These are phyloP conservation scores for Naja naja DNA, from an alignment of 2,113 vertebrate genomes.

Conservation along the genomic window DNA sequence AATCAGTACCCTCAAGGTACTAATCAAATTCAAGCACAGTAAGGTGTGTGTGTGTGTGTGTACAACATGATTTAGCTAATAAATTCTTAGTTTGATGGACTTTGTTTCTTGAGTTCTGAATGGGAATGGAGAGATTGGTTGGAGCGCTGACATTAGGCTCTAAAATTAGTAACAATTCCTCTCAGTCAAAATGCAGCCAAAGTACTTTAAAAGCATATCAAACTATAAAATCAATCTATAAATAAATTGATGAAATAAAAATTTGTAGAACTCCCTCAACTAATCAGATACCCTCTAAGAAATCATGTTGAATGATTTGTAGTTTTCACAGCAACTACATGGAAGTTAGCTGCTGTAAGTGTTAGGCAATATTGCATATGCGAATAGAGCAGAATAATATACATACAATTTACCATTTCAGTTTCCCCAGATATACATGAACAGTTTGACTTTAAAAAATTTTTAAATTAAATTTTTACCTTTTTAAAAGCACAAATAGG, in stretches of 20 bases:
- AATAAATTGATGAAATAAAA: not conserved
- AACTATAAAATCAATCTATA: not conserved
- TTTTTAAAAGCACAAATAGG: not conserved
- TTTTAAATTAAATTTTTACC: too few species aligned
- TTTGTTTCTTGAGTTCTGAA: too few species aligned
- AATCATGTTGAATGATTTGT: not conserved
- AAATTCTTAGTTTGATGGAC: too few species aligned
- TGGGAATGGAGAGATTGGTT: too few species aligned
- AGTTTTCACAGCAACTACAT: not conserved
- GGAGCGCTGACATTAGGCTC: not conserved
- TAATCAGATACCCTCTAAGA: not conserved
- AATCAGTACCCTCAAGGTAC: not conserved
- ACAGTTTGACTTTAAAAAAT: not conserved
- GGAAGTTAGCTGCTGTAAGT: not conserved
- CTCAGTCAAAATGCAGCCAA: slow-evolving; percentile 2
- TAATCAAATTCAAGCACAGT: not conserved
- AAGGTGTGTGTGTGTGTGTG: not conserved
- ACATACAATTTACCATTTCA: not conserved
- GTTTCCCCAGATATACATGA: not conserved
- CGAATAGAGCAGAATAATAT: not conserved
- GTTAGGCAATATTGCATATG: not conserved
- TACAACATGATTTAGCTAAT: too few species aligned
- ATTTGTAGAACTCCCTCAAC: not conserved
- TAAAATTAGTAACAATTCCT: slow-evolving; percentile 25
- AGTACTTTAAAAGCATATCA: not conserved